Conservation (phyloP, 2,888 invertebrate genomes). For the Kuschelorhynchus macadamiae region DNA sequence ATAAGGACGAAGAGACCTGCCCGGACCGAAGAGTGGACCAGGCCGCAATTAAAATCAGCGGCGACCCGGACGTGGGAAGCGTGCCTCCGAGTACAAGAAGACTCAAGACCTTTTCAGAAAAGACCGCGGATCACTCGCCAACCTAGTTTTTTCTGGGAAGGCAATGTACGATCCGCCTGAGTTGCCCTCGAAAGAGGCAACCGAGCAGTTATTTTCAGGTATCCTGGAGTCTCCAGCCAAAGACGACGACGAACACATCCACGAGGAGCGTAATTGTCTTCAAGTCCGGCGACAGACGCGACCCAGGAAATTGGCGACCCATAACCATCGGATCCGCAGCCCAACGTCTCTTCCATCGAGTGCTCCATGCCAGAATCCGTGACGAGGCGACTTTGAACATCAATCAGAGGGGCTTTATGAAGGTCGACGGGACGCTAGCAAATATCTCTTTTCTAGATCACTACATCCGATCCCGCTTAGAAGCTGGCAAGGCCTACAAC, state of each 20-base stretch:
- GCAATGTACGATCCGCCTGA: background rate
- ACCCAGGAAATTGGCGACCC: slow-evolving; percentile 56
- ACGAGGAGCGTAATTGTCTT: too few relatives aligned
- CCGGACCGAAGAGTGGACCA: too few relatives aligned
- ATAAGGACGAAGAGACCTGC: too few relatives aligned
- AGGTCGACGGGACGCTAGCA: slow-evolving; percentile 63
- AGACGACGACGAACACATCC: too few relatives aligned
- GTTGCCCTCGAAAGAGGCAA: too few relatives aligned
- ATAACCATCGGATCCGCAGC: slow-evolving; percentile 57
- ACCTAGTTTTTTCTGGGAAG: background rate
- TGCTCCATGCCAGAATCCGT: slow-evolving; percentile 47
- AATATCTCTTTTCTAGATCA: slow-evolving; percentile 60
- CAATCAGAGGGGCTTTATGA: slow-evolving; percentile 59
- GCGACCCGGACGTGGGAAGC: too few relatives aligned
- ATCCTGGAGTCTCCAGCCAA: too few relatives aligned
- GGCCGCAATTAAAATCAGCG: too few relatives aligned
- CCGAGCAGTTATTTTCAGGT: too few relatives aligned
- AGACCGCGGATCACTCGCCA: background rate
- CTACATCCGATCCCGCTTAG: too few relatives aligned
- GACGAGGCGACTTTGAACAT: too few relatives aligned
- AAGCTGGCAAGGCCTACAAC: slow-evolving; percentile 7
- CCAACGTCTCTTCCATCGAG: slow-evolving; percentile 55
- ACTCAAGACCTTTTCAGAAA: background rate
- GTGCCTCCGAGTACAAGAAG: too few relatives aligned
- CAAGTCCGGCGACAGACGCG: slow-evolving; percentile 7